Evolutionary conservation across 1,140 invertebrate species (phyloP), one percentile per base, ranked within the genome.

Genomic region (Cryptotermes secundus): DNA sequence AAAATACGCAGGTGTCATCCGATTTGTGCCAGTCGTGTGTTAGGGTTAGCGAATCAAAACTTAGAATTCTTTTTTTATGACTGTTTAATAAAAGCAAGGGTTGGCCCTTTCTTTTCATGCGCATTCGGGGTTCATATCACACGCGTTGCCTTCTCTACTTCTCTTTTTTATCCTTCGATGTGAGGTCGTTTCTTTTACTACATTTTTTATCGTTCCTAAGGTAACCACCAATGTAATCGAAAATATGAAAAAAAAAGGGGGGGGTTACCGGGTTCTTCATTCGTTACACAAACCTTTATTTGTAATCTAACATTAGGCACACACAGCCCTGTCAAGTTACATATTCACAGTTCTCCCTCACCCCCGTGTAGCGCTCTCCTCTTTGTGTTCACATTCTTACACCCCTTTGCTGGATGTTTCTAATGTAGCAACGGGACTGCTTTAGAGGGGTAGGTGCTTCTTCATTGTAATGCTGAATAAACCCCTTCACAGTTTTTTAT

Each of bases 251-350:
- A 10, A 1, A 16, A 16, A 22, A 9, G 19, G 6, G 53, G 53
- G 53, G 6, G 59, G 10, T 26, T 38, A 38, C 38, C 6, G 53
- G 53, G 4, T n/a, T 26, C 16, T 31, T 72, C 59, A 12, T 38
- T 81, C 80, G 35, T 7, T 31, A 81, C 80, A 81, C 80, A 81
- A 81, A 81, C 80, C 80, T 81, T 81, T 81, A 81, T 81, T 81
- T 81, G 80, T 35, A 81, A 7, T 81, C 42, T 81, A 10, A 81
- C 80, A 45, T 81, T 81, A 81, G 10, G 80, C 42, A 81, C 80
- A 81, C 80, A 81, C 26, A 72, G 16, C 26, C 42, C 80, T 81
- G 80, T 35, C 80, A 81, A n/a, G n/a, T 81, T 81, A 81, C 80
- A 36, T 31, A 81, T 81, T 35, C 80, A 81, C n/a, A 9, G 12